Percentiles rank a stretch among this genome's conserved stretches.
These are phyloP conservation scores for Drosophila mayaguana DNA, from an alignment of 2,888 invertebrate genomes.

Conservation along the genomic window DNA sequence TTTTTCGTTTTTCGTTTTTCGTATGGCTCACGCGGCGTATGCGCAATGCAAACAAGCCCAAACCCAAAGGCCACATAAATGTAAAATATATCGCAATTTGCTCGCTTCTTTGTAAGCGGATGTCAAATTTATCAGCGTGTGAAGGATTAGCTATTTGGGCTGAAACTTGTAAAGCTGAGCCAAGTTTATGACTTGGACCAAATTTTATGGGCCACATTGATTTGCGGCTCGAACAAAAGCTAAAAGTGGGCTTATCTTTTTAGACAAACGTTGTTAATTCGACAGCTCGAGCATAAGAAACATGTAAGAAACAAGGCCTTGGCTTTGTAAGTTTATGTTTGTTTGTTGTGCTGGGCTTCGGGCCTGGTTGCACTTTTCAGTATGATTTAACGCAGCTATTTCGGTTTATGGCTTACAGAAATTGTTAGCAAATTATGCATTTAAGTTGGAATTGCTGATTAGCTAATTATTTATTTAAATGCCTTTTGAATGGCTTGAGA, in stretches of 20 bases:
- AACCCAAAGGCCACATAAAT: constrained; percentile 16
- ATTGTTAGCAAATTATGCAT: constrained; percentile 43
- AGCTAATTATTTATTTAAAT: constrained; percentile 24
- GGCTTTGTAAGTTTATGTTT: neutral
- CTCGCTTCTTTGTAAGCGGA: constrained; percentile 47
- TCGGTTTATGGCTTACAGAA: constrained; percentile 33
- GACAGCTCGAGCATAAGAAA: constrained; percentile 28
- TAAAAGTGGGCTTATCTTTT: constrained; percentile 22
- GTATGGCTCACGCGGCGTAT: constrained; percentile 39
- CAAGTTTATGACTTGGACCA: constrained; percentile 32
- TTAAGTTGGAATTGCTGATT: constrained; percentile 46
- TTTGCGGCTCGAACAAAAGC: constrained; percentile 26
- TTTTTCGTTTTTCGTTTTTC: constrained; percentile 29
- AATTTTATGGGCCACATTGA: constrained; percentile 37
- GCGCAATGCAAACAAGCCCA: constrained; percentile 49
- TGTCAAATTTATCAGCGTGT: constrained; percentile 57
- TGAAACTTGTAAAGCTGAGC: constrained; percentile 11
- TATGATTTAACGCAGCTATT: constrained; percentile 9
- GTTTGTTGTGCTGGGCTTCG: neutral
- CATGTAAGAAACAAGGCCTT: constrained; percentile 32
- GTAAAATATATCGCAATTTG: constrained; percentile 21
- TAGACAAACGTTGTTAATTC: constrained; percentile 54
- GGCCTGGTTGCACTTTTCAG: constrained; percentile 34
- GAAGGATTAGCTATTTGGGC: constrained; percentile 24
- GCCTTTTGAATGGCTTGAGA: constrained; percentile 41